Evolutionary conservation across 2,797 vertebrate genomes (phyloP).

Genomic region (Lycodopsis pacificus): DNA sequence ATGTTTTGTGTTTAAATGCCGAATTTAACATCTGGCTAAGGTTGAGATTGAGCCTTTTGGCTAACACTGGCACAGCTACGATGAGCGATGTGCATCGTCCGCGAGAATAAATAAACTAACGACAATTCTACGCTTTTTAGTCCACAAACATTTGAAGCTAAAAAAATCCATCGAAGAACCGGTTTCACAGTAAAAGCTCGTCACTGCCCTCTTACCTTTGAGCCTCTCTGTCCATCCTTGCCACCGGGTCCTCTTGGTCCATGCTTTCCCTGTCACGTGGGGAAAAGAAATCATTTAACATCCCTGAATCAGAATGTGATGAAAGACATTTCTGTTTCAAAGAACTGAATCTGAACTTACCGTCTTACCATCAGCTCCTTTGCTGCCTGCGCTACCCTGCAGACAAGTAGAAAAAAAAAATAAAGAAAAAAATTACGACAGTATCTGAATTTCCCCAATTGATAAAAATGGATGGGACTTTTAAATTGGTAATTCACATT

Average conservation of each 20-base stretch:
- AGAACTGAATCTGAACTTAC: slow-evolving; percentile 68
- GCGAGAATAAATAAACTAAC: not conserved
- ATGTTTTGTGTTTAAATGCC: not conserved
- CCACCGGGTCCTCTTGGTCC: slow-evolving; percentile 77
- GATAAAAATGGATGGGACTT: slow-evolving; percentile 54
- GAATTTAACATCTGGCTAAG: rapidly evolving
- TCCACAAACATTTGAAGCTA: not conserved
- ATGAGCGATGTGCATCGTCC: not conserved
- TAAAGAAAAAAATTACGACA: slow-evolving; percentile 7
- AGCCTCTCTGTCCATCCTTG: slow-evolving; percentile 80
- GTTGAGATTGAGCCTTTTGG: not conserved
- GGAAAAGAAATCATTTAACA: slow-evolving; percentile 36
- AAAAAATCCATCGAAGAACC: not conserved
- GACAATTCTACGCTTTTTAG: not conserved
- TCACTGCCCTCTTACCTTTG: slow-evolving; percentile 65
- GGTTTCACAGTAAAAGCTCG: rapidly evolving
- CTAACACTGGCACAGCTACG: not conserved
- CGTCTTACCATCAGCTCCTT: slow-evolving; percentile 81
- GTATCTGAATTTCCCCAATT: slow-evolving; percentile 51
- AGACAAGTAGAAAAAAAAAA: slow-evolving; percentile 38
- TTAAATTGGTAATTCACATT: slow-evolving; percentile 64
- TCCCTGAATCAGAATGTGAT: slow-evolving; percentile 10
- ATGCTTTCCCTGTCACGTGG: slow-evolving; percentile 77
- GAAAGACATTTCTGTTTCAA: slow-evolving; percentile 18
- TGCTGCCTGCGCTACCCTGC: slow-evolving; percentile 79